phyloP scores from a whole-genome alignment of 2,797 vertebrate genomes.

The Sparus aurata region DNA sequence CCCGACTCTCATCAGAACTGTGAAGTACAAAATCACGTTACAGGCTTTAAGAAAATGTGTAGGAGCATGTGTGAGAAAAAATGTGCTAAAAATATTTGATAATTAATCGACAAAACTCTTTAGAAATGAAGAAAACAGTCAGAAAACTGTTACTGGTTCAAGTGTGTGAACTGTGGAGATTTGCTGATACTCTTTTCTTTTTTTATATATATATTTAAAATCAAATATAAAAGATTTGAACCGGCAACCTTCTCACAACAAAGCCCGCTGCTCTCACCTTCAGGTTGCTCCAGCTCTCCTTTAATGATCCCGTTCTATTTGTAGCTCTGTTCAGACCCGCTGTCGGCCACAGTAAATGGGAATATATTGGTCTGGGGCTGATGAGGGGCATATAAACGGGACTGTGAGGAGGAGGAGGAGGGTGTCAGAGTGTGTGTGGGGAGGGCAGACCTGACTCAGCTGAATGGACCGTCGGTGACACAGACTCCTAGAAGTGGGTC shows the following conservation, averaged over 20 bases:
- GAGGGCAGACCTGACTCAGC: constrained; percentile 70
- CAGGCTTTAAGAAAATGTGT: neutral
- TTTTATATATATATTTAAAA: no score
- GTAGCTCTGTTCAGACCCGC: constrained; percentile 46
- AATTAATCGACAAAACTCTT: neutral
- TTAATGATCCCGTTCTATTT: constrained; percentile 60
- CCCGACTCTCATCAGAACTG: neutral
- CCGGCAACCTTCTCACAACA: constrained; percentile 15
- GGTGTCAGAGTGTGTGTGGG: neutral
- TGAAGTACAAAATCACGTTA: neutral
- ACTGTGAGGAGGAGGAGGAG: constrained; percentile 21
- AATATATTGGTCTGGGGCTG: constrained; percentile 58
- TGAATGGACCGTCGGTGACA: constrained; percentile 35
- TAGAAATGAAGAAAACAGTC: neutral
- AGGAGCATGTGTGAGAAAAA: neutral
- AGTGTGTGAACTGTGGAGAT: neutral
- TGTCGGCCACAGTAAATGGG: constrained; percentile 62
- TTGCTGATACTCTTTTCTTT: neutral
- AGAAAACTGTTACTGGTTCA: neutral
- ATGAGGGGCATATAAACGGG: constrained; percentile 58
- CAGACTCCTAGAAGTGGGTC: constrained; percentile 62
- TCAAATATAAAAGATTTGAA: constrained; percentile 28
- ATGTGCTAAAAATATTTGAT: neutral
- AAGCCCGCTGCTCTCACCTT: constrained; percentile 43
- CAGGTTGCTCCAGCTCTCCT: constrained; percentile 35